These are phyloP conservation scores for Pseudomyrmex flavicornis DNA, from an alignment of 1,140 invertebrate genomes.

Conservation along the genomic window DNA sequence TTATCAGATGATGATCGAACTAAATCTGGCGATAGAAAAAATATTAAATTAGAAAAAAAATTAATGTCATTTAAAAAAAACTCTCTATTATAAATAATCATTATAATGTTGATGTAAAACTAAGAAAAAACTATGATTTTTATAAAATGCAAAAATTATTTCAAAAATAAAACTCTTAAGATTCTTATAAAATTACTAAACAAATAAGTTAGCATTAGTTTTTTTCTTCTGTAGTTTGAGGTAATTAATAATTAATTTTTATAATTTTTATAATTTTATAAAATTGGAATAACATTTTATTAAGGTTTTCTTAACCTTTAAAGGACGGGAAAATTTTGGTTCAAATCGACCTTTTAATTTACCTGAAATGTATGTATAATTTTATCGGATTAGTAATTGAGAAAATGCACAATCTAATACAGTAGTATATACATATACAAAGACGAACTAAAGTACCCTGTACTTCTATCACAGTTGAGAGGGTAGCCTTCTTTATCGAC, in stretches of 20 bases:
- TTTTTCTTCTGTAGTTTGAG: background rate
- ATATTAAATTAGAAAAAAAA: background rate
- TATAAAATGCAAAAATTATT: background rate
- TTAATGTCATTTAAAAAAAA: background rate
- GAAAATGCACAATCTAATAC: background rate
- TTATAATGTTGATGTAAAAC: background rate
- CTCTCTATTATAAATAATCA: background rate
- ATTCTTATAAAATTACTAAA: no score
- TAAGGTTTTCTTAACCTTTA: background rate
- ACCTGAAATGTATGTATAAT: no score
- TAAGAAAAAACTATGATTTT: background rate
- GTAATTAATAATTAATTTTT: no score
- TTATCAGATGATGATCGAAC: background rate
- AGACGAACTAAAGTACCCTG: background rate
- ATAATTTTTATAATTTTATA: background rate
- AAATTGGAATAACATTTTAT: background rate
- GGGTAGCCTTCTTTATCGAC: constrained; percentile 71
- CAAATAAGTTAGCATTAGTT: no score
- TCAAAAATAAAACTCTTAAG: no score
- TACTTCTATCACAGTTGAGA: constrained; percentile 17
- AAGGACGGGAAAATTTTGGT: no score
- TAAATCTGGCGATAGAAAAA: background rate
- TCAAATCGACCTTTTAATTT: no score
- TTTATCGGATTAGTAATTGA: no score
- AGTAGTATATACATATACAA: background rate